Evolutionary conservation across 1,140 invertebrate genomes (phyloP), one percentile per base, ranked within the genome.

Genomic region (Lucilia cuprina): DNA sequence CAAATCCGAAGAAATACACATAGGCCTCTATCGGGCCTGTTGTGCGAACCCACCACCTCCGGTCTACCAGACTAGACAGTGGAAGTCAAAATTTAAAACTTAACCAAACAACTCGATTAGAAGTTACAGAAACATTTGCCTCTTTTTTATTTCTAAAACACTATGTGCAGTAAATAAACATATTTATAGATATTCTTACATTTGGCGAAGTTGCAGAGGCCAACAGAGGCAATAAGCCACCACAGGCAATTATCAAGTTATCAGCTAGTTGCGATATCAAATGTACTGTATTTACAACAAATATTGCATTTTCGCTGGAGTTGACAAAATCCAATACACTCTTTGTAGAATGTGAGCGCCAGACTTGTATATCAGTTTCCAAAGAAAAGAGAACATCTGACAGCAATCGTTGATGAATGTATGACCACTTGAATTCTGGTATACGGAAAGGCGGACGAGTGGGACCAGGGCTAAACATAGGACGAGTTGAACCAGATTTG

Each of bases 401-500:
- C 2, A 99, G 93, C 84, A 99, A 92, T 86, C 98, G 93, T 92
- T 99, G 98, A 92, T 99, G 99, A 86, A 99, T 98, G 91, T 98
- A 97, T 5, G 99, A 99, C 99, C 99, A 99, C 87, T 98, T 96
- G 92, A 99, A 99, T 92, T 99, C 99, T 47, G 99, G 99, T 91
- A 99, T 99, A 86, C 99, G 94, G 92, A 99, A 99, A 0, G 98
- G 98, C 30, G 98, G 98, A 87, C 97, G 94, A 21, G 98, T 96
- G 17, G 98, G 98, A 14, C 98, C 98, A 74, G 98, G 97, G 91
- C 96, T 98, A 91, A 99, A 99, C 94, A 98, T 97, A 74, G 97
- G 96, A 84, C 96, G 93, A 83, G 92, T 92, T 87, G 93, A 93
- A 84, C 91, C 91, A 86, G 93, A 93, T 84, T 94, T 94, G 21